A percentile compares a stretch with the other conserved stretches of the same genome.
Evolutionary conservation across 92 coral and sea anemone genomes (phyloP).

Genomic region (Virgularia gustaviana): DNA sequence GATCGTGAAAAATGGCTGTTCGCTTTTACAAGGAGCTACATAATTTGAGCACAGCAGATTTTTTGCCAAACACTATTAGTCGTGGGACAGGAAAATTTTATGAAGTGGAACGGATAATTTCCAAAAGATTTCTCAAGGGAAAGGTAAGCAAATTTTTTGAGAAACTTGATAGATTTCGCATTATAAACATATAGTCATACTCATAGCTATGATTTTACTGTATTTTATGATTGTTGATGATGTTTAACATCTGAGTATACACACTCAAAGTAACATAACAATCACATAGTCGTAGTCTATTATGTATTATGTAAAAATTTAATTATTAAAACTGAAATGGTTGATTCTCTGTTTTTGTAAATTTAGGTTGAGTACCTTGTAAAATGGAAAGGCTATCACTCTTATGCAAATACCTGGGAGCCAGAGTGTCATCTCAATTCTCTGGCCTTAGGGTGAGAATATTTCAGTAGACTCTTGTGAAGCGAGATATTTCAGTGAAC

Average conservation of each 20-base stretch:
- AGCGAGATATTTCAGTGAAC: background rate
- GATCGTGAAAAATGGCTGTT: too few relatives aligned
- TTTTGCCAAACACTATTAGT: background rate
- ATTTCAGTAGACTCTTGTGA: too few relatives aligned
- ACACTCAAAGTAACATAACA: too few relatives aligned
- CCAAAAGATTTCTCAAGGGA: background rate
- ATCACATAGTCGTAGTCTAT: too few relatives aligned
- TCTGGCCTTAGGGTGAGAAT: background rate
- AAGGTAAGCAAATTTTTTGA: background rate
- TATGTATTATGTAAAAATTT: too few relatives aligned
- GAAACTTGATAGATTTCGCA: too few relatives aligned
- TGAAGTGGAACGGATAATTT: background rate
- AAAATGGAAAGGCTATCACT: background rate
- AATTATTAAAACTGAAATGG: too few relatives aligned
- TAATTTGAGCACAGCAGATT: background rate
- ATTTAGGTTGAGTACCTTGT: background rate
- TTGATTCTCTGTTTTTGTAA: background rate
- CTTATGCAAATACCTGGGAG: background rate
- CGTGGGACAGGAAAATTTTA: background rate
- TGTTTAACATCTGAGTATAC: too few relatives aligned
- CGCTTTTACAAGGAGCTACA: too few relatives aligned
- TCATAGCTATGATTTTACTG: too few relatives aligned
- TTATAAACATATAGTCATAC: too few relatives aligned
- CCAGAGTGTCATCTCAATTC: background rate
- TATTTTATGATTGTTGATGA: too few relatives aligned